Evolutionary conservation across 1,140 invertebrate species (phyloP).

Genomic region (Pectinophora gossypiella): DNA sequence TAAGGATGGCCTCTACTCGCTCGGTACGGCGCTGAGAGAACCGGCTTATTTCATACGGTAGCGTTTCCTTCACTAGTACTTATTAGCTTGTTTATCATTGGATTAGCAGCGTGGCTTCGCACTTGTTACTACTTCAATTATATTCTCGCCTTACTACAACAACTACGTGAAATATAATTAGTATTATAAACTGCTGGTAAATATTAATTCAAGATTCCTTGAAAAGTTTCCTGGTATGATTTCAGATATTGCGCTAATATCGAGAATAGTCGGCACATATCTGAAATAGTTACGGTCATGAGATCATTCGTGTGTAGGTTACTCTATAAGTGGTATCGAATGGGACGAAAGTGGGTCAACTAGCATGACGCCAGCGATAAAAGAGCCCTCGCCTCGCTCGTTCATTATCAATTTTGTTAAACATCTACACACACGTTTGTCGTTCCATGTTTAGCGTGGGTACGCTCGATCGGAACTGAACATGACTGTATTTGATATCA

Average conservation of each 20-base stretch:
- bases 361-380: constrained; percentile 67
- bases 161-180: too few species aligned
- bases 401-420: constrained; percentile 65
- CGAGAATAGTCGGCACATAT: constrained; percentile 30
- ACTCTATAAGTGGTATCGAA: constrained; percentile 62
- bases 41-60: constrained; percentile 37
- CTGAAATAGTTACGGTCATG: constrained; percentile 29
- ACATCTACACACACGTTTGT: not conserved
- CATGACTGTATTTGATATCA: not conserved
- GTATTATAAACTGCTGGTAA: too few species aligned
- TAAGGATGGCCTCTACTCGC: constrained; percentile 50
- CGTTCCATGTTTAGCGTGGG: not conserved
- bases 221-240: too few species aligned
- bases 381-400: constrained; percentile 42
- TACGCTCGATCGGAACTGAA: not conserved
- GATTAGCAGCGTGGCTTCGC: too few species aligned
- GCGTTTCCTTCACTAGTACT: constrained; percentile 40
- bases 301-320: constrained; percentile 41
- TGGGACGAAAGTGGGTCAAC: constrained; percentile 63
- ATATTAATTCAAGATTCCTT: too few species aligned
- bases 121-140: too few species aligned
- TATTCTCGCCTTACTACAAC: too few species aligned
- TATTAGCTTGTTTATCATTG: not conserved
- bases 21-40: constrained; percentile 31
- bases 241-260: constrained; percentile 23